Conservation (phyloP, 2,113 vertebrate species). For the Mesembrinibis cayennensis region DNA sequence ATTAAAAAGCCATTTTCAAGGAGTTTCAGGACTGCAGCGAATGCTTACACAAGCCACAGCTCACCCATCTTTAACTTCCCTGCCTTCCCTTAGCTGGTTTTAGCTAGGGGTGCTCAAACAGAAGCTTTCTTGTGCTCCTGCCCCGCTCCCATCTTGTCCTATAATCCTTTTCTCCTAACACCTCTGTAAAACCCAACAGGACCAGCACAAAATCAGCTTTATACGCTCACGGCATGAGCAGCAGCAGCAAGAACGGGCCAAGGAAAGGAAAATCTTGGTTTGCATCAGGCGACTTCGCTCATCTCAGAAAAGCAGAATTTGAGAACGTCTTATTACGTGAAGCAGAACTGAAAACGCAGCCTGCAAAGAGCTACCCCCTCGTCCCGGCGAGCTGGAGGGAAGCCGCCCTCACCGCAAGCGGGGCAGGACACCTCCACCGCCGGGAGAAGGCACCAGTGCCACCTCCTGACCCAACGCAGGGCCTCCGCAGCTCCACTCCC, state of each 20-base stretch:
- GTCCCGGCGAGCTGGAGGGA: background rate
- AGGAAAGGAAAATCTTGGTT: background rate
- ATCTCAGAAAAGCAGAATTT: background rate
- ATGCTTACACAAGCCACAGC: background rate
- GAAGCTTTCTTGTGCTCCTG: background rate
- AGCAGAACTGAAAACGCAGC: slow-evolving; percentile 22
- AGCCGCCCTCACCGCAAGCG: fast-evolving
- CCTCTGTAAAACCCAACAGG: background rate
- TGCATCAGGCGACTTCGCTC: background rate
- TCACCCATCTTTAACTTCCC: background rate
- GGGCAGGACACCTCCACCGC: background rate
- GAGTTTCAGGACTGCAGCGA: background rate
- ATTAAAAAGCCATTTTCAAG: background rate
- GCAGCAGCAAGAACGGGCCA: background rate
- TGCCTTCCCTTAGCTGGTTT: background rate
- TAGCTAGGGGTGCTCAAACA: background rate
- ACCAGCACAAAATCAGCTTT: background rate
- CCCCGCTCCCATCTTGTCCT: background rate
- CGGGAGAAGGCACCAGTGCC: background rate
- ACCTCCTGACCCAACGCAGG: background rate
- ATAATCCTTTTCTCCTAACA: background rate
- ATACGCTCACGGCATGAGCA: background rate
- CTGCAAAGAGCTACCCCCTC: background rate
- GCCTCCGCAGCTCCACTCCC: fast-evolving
- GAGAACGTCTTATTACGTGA: background rate